Base-by-base conservation (phyloP, 2,888 invertebrate species). In the Andrena camellia region DNA sequence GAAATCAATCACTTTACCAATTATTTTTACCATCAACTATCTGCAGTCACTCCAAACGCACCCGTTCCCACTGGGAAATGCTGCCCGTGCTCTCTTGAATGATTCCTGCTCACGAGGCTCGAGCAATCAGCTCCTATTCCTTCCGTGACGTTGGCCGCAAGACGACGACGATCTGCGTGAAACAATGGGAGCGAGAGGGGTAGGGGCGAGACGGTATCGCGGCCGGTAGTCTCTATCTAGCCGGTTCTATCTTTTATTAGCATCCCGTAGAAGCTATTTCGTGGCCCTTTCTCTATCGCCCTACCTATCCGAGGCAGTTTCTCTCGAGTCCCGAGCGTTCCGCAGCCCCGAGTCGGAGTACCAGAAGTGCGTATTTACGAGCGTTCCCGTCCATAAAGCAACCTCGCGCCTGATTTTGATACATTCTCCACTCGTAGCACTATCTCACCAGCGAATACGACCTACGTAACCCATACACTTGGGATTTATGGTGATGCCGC, bases 371-470 rank as follows among this genome's bases (percentile, higher is more conserved):
- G 94, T 94, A 94, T 94, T 94, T 94, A 94, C 94, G 94, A 94
- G 94, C 94, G 93, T 92, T 93, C 92, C 92, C 93, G 93, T 94
- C 94, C 94, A 94, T 94, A 94, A 94, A 94, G 94, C 93, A 94
- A 92, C 93, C 94, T 94, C 92, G 93, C 94, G 93, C 93, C 94
- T 94, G 94, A 94, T 94, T 94, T 94, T 94, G 94, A 94, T 93
- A 94, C 94, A 94, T 94, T 94, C 93, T 92, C 93, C 89, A 87
- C 85, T 91, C 92, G 88, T 89, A 90, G 93, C 91, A 92, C 93
- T 94, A 94, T 94, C 94, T 94, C 94, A 94, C 94, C 92, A 92
- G 94, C 94, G 93, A 93, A 94, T 94, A 94, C 94, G 93, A 94
- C 93, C 94, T 90, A 92, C 92, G 92, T 93, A 93, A 91, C 92